Evolutionary conservation across 2,888 invertebrate genomes (phyloP), one percentile per base, ranked within the genome.

Genomic region (Coelinius sp.): DNA sequence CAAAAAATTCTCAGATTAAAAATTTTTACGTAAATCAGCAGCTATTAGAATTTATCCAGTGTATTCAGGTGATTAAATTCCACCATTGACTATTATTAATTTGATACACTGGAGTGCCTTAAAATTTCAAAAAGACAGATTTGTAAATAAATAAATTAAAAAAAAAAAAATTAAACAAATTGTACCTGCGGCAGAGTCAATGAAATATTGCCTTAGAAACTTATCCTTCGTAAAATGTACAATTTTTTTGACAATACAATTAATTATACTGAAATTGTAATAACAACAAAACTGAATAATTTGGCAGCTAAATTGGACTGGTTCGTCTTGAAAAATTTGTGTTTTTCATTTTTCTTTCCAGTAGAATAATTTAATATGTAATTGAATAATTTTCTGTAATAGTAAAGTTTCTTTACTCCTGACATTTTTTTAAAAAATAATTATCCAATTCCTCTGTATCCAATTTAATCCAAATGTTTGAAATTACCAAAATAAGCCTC

Each of bases 211-310:
- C 41, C 49, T 64, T 70, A 56, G 31, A 53, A 67, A 59, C 62
- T 46, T 62, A 67, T 71, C 44, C 56, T 67, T 70, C 27, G 14
- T 71, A 71, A 46, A 46, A 71, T 71, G 12, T 71, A 71, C 62
- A 66, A 64, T 56, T 65, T n/a, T n/a, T n/a, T 56, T 25, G 71
- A 67, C 71, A 62, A 71, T 71, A 71, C 31, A 35, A 35, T 52
- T 24, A 53, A 53, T 52, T 35, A 22, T 12, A 49, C 22, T 53
- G 41, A 41, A 59, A 46, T 68, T 66, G 20, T 17, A 67, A 52
- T 20, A 27, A 31, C 12, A 22, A 59, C 24, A 12, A 25, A 59
- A 68, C 8, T 49, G 17, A 56, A 56, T 7, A 56, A 17, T 27
- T 67, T 62, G 62, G 59, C 68, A 68, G 59, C 46, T 68, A 62